Percentiles rank a stretch among this genome's conserved stretches.
phyloP scores from a whole-genome alignment of 37 sponge, comb jelly and placozoan genomes.

The Aphrocallistes beatrix region DNA sequence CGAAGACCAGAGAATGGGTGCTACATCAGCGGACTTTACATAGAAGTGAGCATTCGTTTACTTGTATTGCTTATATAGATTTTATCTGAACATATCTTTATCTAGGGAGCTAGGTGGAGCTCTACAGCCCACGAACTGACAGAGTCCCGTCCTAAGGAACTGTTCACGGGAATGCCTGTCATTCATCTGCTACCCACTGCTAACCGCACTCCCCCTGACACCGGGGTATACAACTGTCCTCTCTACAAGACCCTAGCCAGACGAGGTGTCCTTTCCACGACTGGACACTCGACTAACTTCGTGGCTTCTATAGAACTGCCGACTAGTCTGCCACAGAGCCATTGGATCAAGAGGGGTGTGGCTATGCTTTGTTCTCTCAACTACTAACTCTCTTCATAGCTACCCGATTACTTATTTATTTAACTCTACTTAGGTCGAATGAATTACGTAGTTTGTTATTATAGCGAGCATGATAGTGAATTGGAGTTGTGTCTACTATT shows the following conservation, averaged over 20 bases:
- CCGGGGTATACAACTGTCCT: conserved; percentile 81
- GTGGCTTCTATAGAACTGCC: conserved; percentile 68
- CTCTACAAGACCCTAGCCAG: conserved; percentile 96
- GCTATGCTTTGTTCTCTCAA: conserved; percentile 75
- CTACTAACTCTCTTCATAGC: conserved; percentile 40
- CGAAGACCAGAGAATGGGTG: conserved; percentile 79
- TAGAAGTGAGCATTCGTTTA: conserved; percentile 30
- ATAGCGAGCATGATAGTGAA: no score
- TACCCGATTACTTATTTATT: not conserved
- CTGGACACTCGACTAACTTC: conserved; percentile 79
- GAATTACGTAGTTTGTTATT: no score
- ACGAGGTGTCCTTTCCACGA: conserved; percentile 54
- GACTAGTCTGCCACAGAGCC: conserved; percentile 51
- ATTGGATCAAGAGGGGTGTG: conserved; percentile 87
- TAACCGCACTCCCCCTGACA: conserved; percentile 54
- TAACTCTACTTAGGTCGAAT: no score
- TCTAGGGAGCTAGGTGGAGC: conserved; percentile 68
- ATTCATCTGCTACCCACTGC: conserved; percentile 78
- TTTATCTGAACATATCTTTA: not conserved
- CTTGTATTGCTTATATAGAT: not conserved
- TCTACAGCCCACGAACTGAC: conserved; percentile 36
- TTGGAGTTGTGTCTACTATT: no score
- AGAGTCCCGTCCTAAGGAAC: conserved; percentile 87
- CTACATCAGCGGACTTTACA: conserved; percentile 79
- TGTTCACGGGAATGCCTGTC: conserved; percentile 85